phyloP scores from a whole-genome alignment of 2,888 invertebrate genomes.

The Mythimna ferrago region DNA sequence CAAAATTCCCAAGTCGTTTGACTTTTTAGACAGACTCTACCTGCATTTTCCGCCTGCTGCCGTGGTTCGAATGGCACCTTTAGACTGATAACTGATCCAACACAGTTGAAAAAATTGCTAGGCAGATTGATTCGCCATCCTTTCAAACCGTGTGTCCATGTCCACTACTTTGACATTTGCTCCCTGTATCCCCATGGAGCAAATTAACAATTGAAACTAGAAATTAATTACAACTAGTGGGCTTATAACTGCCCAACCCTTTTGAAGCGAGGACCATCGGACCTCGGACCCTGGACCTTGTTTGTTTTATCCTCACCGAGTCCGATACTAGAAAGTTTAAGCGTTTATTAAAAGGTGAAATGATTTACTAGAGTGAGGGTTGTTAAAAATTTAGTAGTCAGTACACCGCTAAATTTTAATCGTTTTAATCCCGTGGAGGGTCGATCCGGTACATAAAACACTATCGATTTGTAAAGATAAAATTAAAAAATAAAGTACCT shows the following conservation, averaged over 20 bases:
- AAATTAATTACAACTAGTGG: constrained; percentile 84
- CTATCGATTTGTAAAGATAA: too few relatives aligned
- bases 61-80: too few relatives aligned
- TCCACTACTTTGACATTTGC: constrained; percentile 58
- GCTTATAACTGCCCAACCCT: constrained; percentile 80
- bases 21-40: too few relatives aligned
- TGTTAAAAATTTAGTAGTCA: constrained; percentile 9
- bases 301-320: constrained; percentile 63
- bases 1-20: too few relatives aligned
- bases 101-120: too few relatives aligned
- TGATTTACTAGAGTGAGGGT: constrained; percentile 43
- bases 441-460: too few relatives aligned
- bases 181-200: constrained; percentile 71
- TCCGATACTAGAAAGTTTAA: constrained; percentile 53
- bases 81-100: too few relatives aligned
- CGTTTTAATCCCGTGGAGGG: too few relatives aligned
- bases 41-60: too few relatives aligned
- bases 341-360: constrained; percentile 49
- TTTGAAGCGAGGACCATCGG: constrained; percentile 61
- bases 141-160: constrained; percentile 45
- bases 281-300: constrained; percentile 45
- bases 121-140: background rate
- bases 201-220: constrained; percentile 86
- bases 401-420: too few relatives aligned
- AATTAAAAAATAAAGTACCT: too few relatives aligned